Conservation (phyloP, 2,113 vertebrate species). For the Carettochelys insculpta region DNA sequence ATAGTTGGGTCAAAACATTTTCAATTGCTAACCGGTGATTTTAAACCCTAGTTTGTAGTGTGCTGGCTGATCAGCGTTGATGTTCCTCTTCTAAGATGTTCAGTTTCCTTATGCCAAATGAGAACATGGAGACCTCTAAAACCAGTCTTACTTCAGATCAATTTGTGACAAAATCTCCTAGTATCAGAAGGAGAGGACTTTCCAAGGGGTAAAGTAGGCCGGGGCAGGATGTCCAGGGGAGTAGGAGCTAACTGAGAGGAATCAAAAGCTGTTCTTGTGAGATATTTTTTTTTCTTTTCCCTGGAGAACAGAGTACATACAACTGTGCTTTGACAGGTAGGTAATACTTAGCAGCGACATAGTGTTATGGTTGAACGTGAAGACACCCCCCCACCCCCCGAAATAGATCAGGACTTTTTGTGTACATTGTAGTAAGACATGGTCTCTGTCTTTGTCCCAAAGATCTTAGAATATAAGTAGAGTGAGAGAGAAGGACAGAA, state of each 20-base stretch:
- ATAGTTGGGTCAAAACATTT: slow-evolving; percentile 19
- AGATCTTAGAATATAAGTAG: too few relatives aligned
- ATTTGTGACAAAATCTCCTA: too few relatives aligned
- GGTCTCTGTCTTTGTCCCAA: too few relatives aligned
- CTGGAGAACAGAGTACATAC: too few relatives aligned
- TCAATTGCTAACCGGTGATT: neutral
- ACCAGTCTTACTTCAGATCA: neutral
- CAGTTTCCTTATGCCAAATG: neutral
- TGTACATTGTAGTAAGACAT: too few relatives aligned
- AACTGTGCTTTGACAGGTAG: too few relatives aligned
- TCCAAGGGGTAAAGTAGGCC: neutral
- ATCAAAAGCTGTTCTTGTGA: neutral
- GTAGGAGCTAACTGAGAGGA: neutral
- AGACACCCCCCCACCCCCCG: too few relatives aligned
- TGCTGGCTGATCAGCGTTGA: neutral
- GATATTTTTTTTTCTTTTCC: too few relatives aligned
- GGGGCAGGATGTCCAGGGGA: neutral
- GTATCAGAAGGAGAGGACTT: neutral
- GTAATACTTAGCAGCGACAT: too few relatives aligned
- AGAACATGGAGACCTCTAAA: neutral
- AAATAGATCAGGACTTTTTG: too few relatives aligned
- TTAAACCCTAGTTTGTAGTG: neutral
- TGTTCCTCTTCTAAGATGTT: neutral
- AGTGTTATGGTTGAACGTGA: too few relatives aligned
- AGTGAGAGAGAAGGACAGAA: neutral